Evolutionary conservation across 2,113 vertebrate genomes (phyloP).

Genomic region (Bubalus kerabau): DNA sequence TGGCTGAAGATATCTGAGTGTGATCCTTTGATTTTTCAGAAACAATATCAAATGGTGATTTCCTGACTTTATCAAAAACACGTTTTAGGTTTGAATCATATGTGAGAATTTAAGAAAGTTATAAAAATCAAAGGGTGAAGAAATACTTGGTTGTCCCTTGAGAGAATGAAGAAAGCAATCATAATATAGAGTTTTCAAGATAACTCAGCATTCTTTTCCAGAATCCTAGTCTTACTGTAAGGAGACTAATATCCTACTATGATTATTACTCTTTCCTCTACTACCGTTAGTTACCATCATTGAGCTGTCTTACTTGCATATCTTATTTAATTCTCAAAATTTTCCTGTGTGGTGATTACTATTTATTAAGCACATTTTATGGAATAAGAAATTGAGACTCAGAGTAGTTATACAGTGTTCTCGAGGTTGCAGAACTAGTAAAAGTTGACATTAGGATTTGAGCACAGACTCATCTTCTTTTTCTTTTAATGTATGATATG

Average conservation of each 20-base stretch:
- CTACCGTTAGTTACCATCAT: neutral
- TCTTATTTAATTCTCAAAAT: conserved; percentile 15
- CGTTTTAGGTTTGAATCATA: neutral
- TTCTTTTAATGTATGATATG: neutral
- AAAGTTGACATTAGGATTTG: neutral
- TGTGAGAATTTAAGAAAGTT: conserved; percentile 3
- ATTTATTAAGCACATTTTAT: neutral
- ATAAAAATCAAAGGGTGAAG: neutral
- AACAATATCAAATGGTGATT: neutral
- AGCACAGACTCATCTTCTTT: neutral
- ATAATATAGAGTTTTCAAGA: neutral
- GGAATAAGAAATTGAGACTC: neutral
- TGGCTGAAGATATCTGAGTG: neutral
- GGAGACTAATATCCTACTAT: neutral
- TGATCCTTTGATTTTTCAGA: neutral
- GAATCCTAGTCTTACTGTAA: neutral
- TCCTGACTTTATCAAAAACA: conserved; percentile 18
- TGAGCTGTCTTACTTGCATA: neutral
- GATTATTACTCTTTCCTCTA: neutral
- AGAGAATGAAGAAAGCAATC: neutral
- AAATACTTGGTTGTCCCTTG: neutral
- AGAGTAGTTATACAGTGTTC: neutral
- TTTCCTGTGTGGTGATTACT: neutral
- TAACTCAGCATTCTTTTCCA: neutral
- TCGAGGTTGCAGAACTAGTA: neutral